phyloP scores from a whole-genome alignment of 1,140 invertebrate species.

The Carposina sasakii region DNA sequence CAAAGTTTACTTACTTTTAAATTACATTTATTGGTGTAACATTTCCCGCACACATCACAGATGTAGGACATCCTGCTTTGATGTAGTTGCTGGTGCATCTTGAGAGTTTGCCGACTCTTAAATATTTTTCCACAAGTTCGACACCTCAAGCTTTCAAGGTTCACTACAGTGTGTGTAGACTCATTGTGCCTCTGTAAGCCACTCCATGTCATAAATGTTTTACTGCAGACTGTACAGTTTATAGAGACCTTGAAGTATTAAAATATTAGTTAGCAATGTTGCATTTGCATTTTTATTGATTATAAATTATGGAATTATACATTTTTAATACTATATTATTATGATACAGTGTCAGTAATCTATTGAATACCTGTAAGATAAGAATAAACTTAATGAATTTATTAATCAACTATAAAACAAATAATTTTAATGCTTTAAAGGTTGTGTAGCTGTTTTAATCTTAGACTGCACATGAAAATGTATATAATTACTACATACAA shows the following conservation, averaged over 20 bases:
- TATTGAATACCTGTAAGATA: too few relatives aligned
- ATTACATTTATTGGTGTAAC: constrained; percentile 34
- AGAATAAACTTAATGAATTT: too few relatives aligned
- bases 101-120: constrained; percentile 43
- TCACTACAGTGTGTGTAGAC: constrained; percentile 37
- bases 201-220: constrained; percentile 51
- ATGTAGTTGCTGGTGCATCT: constrained; percentile 47
- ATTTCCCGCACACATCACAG: constrained; percentile 62
- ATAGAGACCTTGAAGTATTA: constrained; percentile 45
- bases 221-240: constrained; percentile 46
- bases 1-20: constrained; percentile 39
- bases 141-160: constrained; percentile 44
- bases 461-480: too few relatives aligned
- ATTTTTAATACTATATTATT: too few relatives aligned
- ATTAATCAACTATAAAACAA: too few relatives aligned
- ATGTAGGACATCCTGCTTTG: constrained; percentile 32
- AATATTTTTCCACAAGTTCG: constrained; percentile 49
- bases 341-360: too few relatives aligned
- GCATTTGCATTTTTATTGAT: too few relatives aligned
- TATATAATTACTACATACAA: too few relatives aligned
- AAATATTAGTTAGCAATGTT: too few relatives aligned
- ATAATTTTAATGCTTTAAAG: too few relatives aligned
- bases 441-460: too few relatives aligned
- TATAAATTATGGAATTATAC: too few relatives aligned
- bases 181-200: constrained; percentile 47